Evolutionary conservation across 1,140 invertebrate species (phyloP), one percentile per base, ranked within the genome.

Genomic region (Temnothorax nylanderi): DNA sequence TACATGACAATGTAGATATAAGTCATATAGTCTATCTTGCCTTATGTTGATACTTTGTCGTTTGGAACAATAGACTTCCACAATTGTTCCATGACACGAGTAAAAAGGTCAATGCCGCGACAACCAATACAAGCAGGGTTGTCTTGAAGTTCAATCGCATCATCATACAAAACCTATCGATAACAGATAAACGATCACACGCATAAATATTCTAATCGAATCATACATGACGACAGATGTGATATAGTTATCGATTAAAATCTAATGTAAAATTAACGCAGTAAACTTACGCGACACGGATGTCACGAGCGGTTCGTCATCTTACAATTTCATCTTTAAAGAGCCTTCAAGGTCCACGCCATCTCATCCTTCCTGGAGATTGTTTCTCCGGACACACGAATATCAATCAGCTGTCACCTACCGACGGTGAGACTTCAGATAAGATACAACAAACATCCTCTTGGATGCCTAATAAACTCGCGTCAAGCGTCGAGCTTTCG

Each of bases 41-140:
- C 85, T 92, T 95, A 89, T 92, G 93, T 81, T 86, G 92, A 91
- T 98, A 95, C 88, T 97, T 97, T 44, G 96, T 90, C 51, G 88
- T 92, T 88, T 85, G 94, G 62, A 94, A 88, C 85, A 95, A 93
- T 62, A 93, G 92, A 56, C 74, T 92, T 37, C 93, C 94, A 85
- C 95, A 95, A 88, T 94, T 93, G 78, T 94, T 94, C 94, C 94
- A 95, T 62, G 93, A 94, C 74, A 94, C 95, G 18, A 95, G 87
- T 89, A 95, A 69, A 65, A 94, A 95, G 88, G 94, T 95, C n/a
- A 95, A 60, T 34, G 93, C 92, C 84, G 94, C 94, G 71, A 94
- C 93, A 91, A 94, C 86, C 71, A 95, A 78, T 90, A 95, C 49
- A 60, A 95, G 84, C 60, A 95, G 87, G 69, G 94, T 90, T 75